Percentiles rank a stretch among this genome's conserved stretches.
Evolutionary conservation across 2,888 invertebrate genomes (phyloP).

Genomic region (Phragmatobia fuliginosa): DNA sequence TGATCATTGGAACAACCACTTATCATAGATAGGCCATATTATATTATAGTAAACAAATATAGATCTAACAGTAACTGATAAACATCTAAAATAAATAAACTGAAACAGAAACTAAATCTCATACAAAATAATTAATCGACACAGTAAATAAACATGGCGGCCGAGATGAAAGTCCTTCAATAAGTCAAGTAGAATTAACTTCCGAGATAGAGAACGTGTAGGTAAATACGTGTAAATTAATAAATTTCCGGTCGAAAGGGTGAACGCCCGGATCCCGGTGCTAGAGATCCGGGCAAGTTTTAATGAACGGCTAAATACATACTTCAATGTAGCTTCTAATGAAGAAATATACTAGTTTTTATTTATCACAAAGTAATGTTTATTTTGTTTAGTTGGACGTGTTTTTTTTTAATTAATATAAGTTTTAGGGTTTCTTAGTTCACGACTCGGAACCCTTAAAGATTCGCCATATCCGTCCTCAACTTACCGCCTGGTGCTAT

Average conservation of each 20-base stretch:
- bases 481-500: too few relatives aligned
- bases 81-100: not conserved
- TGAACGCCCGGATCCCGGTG: conserved; percentile 32
- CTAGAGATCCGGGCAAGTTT: conserved; percentile 32
- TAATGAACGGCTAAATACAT: conserved; percentile 38
- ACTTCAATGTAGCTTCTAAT: conserved; percentile 31
- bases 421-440: too few relatives aligned
- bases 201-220: conserved; percentile 1
- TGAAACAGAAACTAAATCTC: not conserved
- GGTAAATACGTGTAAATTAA: conserved; percentile 24
- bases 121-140: not conserved
- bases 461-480: too few relatives aligned
- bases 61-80: too few relatives aligned
- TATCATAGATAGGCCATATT: conserved; percentile 7
- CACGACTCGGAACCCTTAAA: too few relatives aligned
- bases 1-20: conserved; percentile 23
- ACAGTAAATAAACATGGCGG: not conserved
- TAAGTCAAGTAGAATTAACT: not conserved
- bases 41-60: not conserved
- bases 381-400: too few relatives aligned
- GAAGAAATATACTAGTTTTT: conserved; percentile 6
- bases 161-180: not conserved
- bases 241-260: conserved; percentile 37
- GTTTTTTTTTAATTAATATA: too few relatives aligned
- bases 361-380: not conserved